Conservation (phyloP, 2,797 vertebrate species). For the Amniataba percoides region DNA sequence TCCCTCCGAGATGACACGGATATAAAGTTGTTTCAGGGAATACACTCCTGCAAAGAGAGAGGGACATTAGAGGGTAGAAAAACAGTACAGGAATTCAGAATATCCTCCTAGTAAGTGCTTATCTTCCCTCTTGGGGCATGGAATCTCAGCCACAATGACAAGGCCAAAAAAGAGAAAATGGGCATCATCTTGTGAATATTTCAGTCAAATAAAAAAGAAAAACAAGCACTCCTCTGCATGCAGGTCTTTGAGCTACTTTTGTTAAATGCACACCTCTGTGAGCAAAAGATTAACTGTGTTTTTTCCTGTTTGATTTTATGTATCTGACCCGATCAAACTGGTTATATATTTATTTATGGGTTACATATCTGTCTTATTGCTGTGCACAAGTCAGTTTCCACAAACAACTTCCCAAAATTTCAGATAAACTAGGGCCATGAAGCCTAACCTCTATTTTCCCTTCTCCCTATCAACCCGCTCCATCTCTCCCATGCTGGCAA, state of each 20-base stretch:
- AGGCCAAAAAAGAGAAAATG: conserved; percentile 44
- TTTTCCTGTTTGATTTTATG: background rate
- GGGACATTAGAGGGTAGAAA: conserved; percentile 45
- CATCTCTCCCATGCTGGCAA: conserved; percentile 28
- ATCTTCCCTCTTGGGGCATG: conserved; percentile 59
- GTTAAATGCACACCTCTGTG: background rate
- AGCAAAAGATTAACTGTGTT: background rate
- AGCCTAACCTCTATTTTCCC: conserved; percentile 26
- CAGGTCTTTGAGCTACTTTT: background rate
- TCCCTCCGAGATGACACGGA: background rate
- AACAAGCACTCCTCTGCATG: background rate
- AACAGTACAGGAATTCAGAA: conserved; percentile 73
- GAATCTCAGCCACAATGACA: conserved; percentile 61
- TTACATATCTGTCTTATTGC: too few relatives aligned
- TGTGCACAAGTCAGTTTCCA: background rate
- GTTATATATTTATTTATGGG: too few relatives aligned
- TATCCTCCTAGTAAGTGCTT: conserved; percentile 64
- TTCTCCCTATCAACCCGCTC: background rate
- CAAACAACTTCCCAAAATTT: background rate
- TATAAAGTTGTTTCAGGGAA: conserved; percentile 22
- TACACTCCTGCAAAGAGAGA: conserved; percentile 35
- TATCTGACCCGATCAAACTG: background rate
- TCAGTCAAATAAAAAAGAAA: conserved; percentile 15
- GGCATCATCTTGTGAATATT: conserved; percentile 40
- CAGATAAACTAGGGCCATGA: background rate